A percentile compares a stretch with the other conserved stretches of the same genome.
phyloP scores from a whole-genome alignment of 2,888 invertebrate genomes.

The Cataglyphis livida region DNA sequence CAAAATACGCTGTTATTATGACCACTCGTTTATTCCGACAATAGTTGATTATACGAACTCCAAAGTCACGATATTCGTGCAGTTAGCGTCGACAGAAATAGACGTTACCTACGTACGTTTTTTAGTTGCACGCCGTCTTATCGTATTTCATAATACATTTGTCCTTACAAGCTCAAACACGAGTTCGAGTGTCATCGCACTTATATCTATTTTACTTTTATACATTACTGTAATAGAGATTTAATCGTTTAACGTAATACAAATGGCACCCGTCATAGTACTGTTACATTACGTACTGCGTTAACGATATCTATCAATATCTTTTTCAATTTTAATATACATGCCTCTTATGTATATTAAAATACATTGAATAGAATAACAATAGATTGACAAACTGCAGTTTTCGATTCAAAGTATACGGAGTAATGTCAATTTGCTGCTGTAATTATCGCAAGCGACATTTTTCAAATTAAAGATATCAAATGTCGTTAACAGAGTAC shows the following conservation, averaged over 20 bases:
- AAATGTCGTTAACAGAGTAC: constrained; percentile 12
- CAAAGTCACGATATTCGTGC: constrained; percentile 16
- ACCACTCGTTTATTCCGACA: constrained; percentile 2
- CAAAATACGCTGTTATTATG: constrained; percentile 27
- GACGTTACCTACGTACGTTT: constrained; percentile 14
- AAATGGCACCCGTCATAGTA: constrained; percentile 39
- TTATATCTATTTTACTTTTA: constrained; percentile 64
- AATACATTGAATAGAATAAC: neutral
- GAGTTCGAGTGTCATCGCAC: constrained; percentile 22
- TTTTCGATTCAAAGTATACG: neutral
- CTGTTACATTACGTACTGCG: neutral
- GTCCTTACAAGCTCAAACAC: constrained; percentile 27
- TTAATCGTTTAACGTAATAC: constrained; percentile 48
- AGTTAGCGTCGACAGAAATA: constrained; percentile 39
- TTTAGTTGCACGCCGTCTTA: constrained; percentile 52
- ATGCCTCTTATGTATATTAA: neutral
- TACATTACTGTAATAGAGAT: constrained; percentile 52
- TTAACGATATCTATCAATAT: neutral
- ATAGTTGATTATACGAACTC: constrained; percentile 17
- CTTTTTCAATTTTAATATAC: neutral
- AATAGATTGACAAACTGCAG: neutral
- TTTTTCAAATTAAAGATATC: neutral
- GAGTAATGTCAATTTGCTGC: neutral
- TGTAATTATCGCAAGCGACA: neutral
- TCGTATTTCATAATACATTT: constrained; percentile 52